A percentile compares a stretch with the other conserved stretches of the same genome.
phyloP scores from a whole-genome alignment of 92 coral and sea anemone species.

The Paragorgia papillata region DNA sequence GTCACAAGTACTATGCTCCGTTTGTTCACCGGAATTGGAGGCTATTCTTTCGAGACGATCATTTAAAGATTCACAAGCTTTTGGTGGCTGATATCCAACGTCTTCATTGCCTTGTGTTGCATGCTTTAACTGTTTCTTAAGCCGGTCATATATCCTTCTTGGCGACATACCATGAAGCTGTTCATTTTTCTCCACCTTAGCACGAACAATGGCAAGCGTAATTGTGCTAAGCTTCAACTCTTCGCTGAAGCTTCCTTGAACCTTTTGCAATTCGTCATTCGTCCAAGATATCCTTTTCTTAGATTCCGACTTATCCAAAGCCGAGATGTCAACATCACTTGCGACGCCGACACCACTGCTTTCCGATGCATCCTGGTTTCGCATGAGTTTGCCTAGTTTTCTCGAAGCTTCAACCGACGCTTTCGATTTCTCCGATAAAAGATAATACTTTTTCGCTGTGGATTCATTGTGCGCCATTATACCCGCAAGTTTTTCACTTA shows the following conservation, averaged over 20 bases:
- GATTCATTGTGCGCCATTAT: slow-evolving; percentile 17
- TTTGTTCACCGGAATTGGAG: no score
- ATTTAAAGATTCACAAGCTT: no score
- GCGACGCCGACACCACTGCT: no score
- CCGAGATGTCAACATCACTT: neutral
- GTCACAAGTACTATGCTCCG: neutral
- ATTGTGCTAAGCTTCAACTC: neutral
- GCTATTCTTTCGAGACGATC: no score
- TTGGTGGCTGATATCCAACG: no score
- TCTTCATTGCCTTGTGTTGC: no score
- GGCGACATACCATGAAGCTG: slow-evolving; percentile 21
- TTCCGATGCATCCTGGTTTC: neutral
- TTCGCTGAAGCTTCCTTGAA: neutral
- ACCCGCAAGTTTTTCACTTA: slow-evolving; percentile 8
- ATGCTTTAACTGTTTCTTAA: neutral
- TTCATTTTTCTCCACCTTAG: neutral
- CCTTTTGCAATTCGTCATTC: neutral
- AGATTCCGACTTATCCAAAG: neutral
- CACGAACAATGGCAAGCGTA: neutral
- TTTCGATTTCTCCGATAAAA: slow-evolving; percentile 4
- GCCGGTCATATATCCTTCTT: slow-evolving; percentile 5
- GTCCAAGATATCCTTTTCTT: slow-evolving; percentile 1
- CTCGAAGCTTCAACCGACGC: slow-evolving; percentile 3
- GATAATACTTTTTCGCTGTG: slow-evolving; percentile 20
- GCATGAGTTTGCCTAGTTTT: neutral